Percentiles rank a stretch among this genome's conserved stretches.
Conservation (phyloP, 2,113 vertebrate genomes). For the Garra rufa region DNA sequence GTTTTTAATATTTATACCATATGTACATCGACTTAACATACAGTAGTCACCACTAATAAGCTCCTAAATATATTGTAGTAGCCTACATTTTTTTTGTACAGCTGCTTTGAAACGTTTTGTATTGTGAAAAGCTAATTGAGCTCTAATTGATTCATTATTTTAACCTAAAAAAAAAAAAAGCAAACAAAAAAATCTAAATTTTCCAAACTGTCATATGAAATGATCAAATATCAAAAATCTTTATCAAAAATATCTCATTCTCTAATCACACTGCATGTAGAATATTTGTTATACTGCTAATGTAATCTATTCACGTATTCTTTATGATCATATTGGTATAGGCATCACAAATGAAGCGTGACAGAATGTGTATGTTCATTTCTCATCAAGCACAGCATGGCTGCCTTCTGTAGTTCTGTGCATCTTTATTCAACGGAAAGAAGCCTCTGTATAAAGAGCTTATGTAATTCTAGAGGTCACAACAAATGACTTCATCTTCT, state of each 20-base stretch:
- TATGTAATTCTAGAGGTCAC: background rate
- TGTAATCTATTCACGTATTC: background rate
- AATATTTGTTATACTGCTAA: background rate
- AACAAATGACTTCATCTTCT: constrained; percentile 1
- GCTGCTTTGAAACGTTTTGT: no score
- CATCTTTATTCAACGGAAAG: background rate
- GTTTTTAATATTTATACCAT: no score
- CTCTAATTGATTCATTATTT: no score
- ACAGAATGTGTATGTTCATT: background rate
- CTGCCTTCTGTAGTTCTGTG: background rate
- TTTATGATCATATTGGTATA: background rate
- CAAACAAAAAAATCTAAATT: background rate
- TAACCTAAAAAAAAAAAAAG: background rate
- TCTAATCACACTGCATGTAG: background rate
- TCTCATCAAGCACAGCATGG: no score
- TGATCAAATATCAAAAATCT: no score
- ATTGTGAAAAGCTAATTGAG: no score
- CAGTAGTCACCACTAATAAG: no score
- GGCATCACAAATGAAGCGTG: background rate
- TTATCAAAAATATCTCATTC: no score
- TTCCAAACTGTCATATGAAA: no score
- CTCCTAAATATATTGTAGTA: no score
- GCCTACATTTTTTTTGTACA: no score
- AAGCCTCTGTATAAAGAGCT: background rate
- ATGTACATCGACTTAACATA: no score